Percentiles rank a stretch among this genome's conserved stretches.
Evolutionary conservation across 2,888 invertebrate species (phyloP).

Genomic region (Pterostichus niger): DNA sequence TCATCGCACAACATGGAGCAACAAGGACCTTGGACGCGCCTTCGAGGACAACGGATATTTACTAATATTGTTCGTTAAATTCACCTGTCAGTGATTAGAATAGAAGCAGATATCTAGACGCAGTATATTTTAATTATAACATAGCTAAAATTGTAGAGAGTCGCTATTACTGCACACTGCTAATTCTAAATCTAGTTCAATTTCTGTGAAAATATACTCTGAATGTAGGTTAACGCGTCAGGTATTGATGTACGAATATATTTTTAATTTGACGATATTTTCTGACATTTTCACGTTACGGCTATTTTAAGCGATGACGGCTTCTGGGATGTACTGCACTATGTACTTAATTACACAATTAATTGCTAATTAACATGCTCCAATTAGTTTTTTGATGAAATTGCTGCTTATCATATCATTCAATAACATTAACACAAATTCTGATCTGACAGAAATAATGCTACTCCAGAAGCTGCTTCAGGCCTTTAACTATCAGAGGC

Average conservation of each 20-base stretch:
- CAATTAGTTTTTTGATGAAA: constrained; percentile 34
- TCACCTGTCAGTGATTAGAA: too few species aligned
- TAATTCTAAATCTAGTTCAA: constrained; percentile 19
- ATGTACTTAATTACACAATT: constrained; percentile 48
- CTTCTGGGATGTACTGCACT: constrained; percentile 11
- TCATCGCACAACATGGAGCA: neutral
- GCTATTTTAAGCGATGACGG: constrained; percentile 49
- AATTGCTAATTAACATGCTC: constrained; percentile 54
- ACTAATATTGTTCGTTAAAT: neutral
- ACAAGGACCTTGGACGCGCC: neutral
- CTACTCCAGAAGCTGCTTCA: too few species aligned
- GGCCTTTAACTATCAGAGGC: too few species aligned
- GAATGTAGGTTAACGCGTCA: constrained; percentile 14
- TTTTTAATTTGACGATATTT: constrained; percentile 31
- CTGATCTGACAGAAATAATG: neutral
- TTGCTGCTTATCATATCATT: constrained; percentile 39
- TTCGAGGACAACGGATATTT: constrained; percentile 11
- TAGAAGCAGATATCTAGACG: too few species aligned
- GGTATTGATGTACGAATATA: neutral
- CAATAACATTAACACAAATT: constrained; percentile 28
- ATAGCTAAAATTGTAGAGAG: too few species aligned
- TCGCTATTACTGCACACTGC: neutral
- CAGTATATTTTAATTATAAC: too few species aligned
- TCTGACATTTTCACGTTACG: constrained; percentile 46
- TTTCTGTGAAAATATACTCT: neutral